A percentile compares a stretch with the other conserved stretches of the same genome.
These are phyloP conservation scores for Drosophila parthenogenetica DNA, from an alignment of 2,888 invertebrate species.

Conservation along the genomic window DNA sequence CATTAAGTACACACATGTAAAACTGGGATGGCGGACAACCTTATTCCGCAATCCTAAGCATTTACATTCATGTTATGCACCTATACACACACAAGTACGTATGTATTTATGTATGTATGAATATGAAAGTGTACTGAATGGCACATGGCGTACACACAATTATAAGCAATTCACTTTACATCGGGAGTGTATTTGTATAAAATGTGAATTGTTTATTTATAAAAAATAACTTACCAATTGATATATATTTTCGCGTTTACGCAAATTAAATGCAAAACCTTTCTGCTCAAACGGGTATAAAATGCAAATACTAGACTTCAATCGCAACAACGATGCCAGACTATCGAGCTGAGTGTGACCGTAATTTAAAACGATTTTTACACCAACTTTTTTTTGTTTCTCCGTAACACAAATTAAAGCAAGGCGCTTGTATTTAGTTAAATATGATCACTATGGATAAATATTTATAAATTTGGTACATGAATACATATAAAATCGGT, in stretches of 20 bases:
- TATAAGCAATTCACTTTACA: neutral
- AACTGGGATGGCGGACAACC: slow-evolving; percentile 9
- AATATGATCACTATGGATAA: too few relatives aligned
- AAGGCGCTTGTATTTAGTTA: too few relatives aligned
- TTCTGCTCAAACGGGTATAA: neutral
- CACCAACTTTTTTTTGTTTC: neutral
- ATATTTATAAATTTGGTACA: too few relatives aligned
- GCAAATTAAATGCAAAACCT: slow-evolving; percentile 4
- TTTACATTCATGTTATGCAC: neutral
- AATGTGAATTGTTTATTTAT: neutral
- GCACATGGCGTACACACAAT: slow-evolving; percentile 10
- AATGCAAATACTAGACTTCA: slow-evolving; percentile 20
- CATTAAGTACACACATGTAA: neutral
- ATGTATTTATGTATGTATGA: neutral
- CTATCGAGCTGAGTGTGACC: neutral
- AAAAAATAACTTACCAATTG: slow-evolving; percentile 9
- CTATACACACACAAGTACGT: slow-evolving; percentile 1
- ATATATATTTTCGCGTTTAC: neutral
- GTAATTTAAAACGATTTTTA: neutral
- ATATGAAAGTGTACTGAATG: slow-evolving; percentile 1
- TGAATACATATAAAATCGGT: too few relatives aligned
- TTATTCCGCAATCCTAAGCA: slow-evolving; percentile 4
- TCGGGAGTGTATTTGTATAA: neutral
- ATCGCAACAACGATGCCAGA: slow-evolving; percentile 6
- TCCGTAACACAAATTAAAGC: too few relatives aligned